phyloP scores from a whole-genome alignment of 2,113 vertebrate species.

The Himantopus leucocephalus region DNA sequence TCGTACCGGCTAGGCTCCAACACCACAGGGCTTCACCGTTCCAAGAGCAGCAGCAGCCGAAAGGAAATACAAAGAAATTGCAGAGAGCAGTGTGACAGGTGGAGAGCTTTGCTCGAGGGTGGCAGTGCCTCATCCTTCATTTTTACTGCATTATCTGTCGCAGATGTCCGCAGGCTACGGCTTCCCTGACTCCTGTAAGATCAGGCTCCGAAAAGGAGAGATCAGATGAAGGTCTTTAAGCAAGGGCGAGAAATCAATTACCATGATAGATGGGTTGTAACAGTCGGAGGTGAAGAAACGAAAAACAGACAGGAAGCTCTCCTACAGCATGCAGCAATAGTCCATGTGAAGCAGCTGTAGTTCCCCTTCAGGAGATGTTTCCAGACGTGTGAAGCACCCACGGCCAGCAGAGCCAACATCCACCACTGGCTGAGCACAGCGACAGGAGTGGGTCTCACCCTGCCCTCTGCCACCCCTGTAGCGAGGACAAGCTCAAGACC shows the following conservation, averaged over 20 bases:
- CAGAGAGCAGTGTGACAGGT: neutral
- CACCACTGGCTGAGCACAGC: neutral
- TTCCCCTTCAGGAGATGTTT: neutral
- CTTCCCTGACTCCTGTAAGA: neutral
- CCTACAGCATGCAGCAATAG: neutral
- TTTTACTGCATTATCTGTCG: neutral
- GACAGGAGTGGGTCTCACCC: neutral
- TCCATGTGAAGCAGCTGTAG: neutral
- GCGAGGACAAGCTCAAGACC: neutral
- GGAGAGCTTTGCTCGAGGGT: neutral
- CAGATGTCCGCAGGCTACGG: neutral
- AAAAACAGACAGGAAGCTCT: neutral
- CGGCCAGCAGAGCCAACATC: neutral
- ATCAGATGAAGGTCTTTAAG: neutral
- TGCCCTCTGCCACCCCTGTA: neutral
- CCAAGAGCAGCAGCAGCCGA: neutral
- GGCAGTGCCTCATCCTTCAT: neutral
- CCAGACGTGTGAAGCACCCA: neutral
- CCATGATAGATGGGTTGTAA: neutral
- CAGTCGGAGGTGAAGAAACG: neutral
- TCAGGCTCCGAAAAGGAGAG: neutral
- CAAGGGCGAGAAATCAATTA: neutral
- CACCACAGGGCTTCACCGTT: neutral
- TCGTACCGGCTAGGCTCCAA: accelerated
- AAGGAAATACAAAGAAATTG: accelerated